Evolutionary conservation across 2,797 vertebrate species (phyloP).

Genomic region (Cirrhinus mrigala): DNA sequence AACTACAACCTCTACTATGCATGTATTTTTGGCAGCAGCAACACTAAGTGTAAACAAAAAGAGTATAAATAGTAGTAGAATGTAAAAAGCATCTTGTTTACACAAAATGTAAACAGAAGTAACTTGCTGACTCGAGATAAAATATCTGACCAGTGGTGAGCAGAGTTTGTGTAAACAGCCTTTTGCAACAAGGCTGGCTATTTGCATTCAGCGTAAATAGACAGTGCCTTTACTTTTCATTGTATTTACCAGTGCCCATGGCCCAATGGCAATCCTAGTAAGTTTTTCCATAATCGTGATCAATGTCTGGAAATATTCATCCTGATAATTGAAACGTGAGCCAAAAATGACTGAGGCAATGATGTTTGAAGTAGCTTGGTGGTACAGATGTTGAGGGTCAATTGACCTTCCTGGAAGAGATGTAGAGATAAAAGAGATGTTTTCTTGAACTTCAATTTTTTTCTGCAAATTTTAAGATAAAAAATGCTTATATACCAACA

Average conservation of each 20-base stretch:
- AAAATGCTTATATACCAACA: not conserved
- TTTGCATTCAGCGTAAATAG: not conserved
- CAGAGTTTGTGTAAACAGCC: not conserved
- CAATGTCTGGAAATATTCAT: constrained; percentile 46
- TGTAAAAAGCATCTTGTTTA: not conserved
- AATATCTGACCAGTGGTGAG: not conserved
- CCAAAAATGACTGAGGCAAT: constrained; percentile 48
- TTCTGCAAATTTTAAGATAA: not conserved
- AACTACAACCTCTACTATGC: not conserved
- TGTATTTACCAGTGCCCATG: constrained; percentile 49
- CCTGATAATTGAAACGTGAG: constrained; percentile 31
- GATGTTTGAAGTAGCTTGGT: constrained; percentile 48
- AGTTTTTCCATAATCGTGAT: not conserved
- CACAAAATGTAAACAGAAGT: not conserved
- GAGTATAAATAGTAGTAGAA: not conserved
- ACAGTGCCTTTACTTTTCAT: not conserved
- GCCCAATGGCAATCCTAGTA: constrained; percentile 1
- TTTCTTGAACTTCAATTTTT: not conserved
- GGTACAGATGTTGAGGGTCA: constrained; percentile 42
- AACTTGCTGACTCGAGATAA: not conserved
- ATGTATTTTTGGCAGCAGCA: not conserved
- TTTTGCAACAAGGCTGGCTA: not conserved
- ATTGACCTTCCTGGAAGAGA: constrained; percentile 4
- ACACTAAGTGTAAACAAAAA: not conserved
- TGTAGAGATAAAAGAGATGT: constrained; percentile 3